Percentiles rank a stretch among this genome's conserved stretches.
These are phyloP conservation scores for Hyles vespertilio DNA, from an alignment of 1,140 invertebrate genomes.

Conservation along the genomic window DNA sequence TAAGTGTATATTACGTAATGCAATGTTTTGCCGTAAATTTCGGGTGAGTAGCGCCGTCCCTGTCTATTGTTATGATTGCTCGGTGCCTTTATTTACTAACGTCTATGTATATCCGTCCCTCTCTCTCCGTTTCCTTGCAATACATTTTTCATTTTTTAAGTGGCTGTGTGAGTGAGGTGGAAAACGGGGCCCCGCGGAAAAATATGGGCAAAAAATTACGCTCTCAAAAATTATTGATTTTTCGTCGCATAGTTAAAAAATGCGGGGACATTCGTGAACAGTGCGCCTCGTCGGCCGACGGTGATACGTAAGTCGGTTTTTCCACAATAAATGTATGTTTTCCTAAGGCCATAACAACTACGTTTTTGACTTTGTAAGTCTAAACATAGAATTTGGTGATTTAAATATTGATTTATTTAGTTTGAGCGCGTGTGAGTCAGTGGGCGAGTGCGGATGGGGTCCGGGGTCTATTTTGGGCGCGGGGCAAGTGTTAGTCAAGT, in stretches of 20 bases:
- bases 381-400: slow-evolving; percentile 41
- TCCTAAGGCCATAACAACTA: neutral
- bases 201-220: slow-evolving; percentile 67
- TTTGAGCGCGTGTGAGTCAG: slow-evolving; percentile 37
- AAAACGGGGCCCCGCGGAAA: slow-evolving; percentile 56
- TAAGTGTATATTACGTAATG: slow-evolving; percentile 39
- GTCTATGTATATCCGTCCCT: slow-evolving; percentile 56
- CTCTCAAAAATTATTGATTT: slow-evolving; percentile 73
- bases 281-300: too few species aligned
- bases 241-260: slow-evolving; percentile 33
- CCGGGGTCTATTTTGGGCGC: slow-evolving; percentile 43
- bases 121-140: slow-evolving; percentile 59
- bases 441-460: slow-evolving; percentile 3
- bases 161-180: slow-evolving; percentile 47
- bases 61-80: slow-evolving; percentile 63
- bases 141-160: slow-evolving; percentile 66
- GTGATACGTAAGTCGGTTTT: too few species aligned
- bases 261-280: neutral
- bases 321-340: too few species aligned
- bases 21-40: slow-evolving; percentile 36
- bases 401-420: slow-evolving; percentile 69
- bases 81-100: slow-evolving; percentile 64
- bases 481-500: slow-evolving; percentile 11
- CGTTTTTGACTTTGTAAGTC: slow-evolving; percentile 16
- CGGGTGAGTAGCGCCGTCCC: slow-evolving; percentile 41